Conservation (phyloP, 2,888 invertebrate species). For the Ophion ellenae region DNA sequence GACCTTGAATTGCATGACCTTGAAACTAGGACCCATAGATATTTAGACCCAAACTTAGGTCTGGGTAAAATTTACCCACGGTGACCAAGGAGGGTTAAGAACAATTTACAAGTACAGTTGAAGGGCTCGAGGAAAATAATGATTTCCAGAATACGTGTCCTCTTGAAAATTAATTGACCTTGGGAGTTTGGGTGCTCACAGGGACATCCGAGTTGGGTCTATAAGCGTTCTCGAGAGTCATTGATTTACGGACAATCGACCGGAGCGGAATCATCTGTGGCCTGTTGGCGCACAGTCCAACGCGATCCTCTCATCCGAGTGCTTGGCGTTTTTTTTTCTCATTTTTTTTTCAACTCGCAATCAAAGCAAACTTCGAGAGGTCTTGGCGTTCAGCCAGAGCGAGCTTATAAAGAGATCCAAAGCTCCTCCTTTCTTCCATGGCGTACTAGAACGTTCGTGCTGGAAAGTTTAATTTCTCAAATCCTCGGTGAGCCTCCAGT, state of each 20-base stretch:
- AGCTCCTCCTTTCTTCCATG: slow-evolving; percentile 28
- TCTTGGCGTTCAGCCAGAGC: slow-evolving; percentile 76
- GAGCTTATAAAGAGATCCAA: slow-evolving; percentile 77
- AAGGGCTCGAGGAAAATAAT: neutral
- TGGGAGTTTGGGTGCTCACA: neutral
- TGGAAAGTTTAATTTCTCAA: slow-evolving; percentile 80
- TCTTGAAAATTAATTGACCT: slow-evolving; percentile 30
- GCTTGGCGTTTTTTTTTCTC: slow-evolving; percentile 16
- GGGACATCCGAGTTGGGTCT: slow-evolving; percentile 25
- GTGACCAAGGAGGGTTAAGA: no score
- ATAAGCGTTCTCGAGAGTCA: slow-evolving; percentile 41
- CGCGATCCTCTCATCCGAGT: slow-evolving; percentile 38
- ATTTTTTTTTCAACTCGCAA: slow-evolving; percentile 57
- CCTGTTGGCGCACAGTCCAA: slow-evolving; percentile 38
- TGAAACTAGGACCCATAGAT: no score
- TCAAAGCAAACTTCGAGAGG: slow-evolving; percentile 71
- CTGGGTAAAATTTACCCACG: no score
- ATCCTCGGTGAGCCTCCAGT: slow-evolving; percentile 70
- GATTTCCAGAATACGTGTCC: neutral
- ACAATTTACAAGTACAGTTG: neutral
- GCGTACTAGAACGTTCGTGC: slow-evolving; percentile 63
- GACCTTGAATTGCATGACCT: no score
- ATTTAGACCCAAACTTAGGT: no score
- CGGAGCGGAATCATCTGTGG: slow-evolving; percentile 40
- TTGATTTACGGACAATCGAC: slow-evolving; percentile 53